These are phyloP conservation scores for Rhagoletis pomonella DNA, from an alignment of 1,140 invertebrate species.

Conservation along the genomic window DNA sequence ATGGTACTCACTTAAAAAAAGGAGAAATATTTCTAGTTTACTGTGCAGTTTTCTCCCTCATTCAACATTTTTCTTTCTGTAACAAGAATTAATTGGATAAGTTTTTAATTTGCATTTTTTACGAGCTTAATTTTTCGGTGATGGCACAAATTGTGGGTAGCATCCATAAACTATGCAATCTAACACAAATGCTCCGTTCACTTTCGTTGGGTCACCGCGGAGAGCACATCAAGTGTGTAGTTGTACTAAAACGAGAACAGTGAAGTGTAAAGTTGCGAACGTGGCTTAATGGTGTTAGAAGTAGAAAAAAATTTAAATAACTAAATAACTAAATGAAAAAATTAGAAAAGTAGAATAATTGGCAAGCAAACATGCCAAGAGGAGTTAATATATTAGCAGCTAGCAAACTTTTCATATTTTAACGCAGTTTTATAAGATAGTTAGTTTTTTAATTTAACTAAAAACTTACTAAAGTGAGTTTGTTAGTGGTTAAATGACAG, in stretches of 20 bases:
- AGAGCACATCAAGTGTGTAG: neutral
- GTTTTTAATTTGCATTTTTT: conserved; percentile 48
- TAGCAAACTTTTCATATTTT: conserved; percentile 16
- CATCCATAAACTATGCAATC: neutral
- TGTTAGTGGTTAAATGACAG: neutral
- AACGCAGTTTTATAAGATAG: conserved; percentile 12
- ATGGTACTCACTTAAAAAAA: no score
- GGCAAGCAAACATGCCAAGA: neutral
- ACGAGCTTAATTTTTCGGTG: conserved; percentile 15
- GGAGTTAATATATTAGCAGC: neutral
- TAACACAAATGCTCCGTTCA: neutral
- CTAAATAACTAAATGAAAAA: neutral
- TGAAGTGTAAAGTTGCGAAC: neutral
- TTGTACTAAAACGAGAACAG: neutral
- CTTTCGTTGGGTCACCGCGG: neutral
- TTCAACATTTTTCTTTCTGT: neutral
- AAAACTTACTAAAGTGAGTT: neutral
- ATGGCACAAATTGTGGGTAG: neutral
- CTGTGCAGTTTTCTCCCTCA: no score
- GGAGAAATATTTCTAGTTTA: no score
- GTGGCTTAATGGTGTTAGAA: neutral
- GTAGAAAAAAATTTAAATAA: neutral
- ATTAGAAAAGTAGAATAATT: neutral
- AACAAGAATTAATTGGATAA: conserved; percentile 42
- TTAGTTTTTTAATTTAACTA: neutral